Percentiles rank a stretch among this genome's conserved stretches.
Conservation (phyloP, 2,113 vertebrate species). For the Larimichthys crocea region DNA sequence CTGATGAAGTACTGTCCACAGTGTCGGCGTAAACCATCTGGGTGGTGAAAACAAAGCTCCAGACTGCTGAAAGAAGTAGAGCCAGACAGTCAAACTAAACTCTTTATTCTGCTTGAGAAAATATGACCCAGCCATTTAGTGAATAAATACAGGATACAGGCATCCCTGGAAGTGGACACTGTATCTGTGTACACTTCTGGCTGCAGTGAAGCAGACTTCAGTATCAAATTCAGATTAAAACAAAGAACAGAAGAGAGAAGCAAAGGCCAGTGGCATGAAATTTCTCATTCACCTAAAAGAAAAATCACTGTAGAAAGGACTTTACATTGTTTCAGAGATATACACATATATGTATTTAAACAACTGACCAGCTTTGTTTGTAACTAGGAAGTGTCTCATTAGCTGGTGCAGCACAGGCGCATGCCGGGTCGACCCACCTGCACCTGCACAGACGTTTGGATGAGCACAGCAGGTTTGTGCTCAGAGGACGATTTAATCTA, state of each 20-base stretch:
- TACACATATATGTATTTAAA: conserved; percentile 7
- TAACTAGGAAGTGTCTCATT: too few relatives aligned
- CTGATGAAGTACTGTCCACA: not conserved
- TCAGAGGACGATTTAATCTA: conserved; percentile 5
- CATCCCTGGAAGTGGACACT: conserved; percentile 1
- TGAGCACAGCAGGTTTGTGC: conserved; percentile 18
- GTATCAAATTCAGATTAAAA: conserved; percentile 42
- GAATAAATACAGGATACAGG: conserved; percentile 60
- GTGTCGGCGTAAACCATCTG: conserved; percentile 3
- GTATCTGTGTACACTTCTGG: conserved; percentile 35
- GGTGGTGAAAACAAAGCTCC: conserved; percentile 18
- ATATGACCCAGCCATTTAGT: conserved; percentile 44
- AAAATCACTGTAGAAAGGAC: conserved; percentile 18
- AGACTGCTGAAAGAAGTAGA: conserved; percentile 48
- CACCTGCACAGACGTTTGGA: not conserved
- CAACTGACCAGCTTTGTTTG: not conserved
- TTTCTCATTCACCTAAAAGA: conserved; percentile 24
- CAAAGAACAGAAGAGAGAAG: not conserved
- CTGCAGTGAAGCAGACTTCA: conserved; percentile 27
- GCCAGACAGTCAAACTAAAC: conserved; percentile 19
- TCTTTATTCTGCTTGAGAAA: conserved; percentile 66
- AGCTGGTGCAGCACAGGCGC: not conserved
- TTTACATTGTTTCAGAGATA: conserved; percentile 19
- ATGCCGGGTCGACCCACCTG: conserved; percentile 21
- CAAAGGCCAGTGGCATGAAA: not conserved